Percentiles rank a stretch among this genome's conserved stretches.
These are phyloP conservation scores for Poecilia latipinna DNA, from an alignment of 2,113 vertebrate genomes.

Conservation along the genomic window DNA sequence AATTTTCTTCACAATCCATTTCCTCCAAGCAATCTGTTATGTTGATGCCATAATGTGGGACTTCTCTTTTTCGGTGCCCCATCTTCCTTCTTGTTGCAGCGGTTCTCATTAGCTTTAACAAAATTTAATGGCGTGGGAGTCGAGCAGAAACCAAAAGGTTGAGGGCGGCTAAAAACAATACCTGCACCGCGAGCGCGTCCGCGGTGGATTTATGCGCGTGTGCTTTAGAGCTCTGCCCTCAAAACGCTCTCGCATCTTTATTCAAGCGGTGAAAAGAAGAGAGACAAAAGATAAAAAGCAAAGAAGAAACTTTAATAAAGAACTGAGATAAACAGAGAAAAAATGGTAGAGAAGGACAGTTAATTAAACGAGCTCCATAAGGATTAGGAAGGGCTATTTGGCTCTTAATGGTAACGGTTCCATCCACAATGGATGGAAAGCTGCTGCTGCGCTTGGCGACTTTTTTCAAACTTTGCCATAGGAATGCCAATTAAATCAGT, in stretches of 20 bases:
- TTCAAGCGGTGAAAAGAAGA: slow-evolving; percentile 1
- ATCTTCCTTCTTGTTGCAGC: background rate
- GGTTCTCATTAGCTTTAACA: slow-evolving; percentile 34
- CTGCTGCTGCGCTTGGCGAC: slow-evolving; percentile 38
- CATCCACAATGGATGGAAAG: slow-evolving; percentile 71
- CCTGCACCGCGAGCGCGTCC: slow-evolving; percentile 1
- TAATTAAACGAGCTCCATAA: slow-evolving; percentile 79
- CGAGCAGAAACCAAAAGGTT: slow-evolving; percentile 8
- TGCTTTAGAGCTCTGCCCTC: background rate
- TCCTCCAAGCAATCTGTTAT: slow-evolving; percentile 27
- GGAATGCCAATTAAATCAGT: slow-evolving; percentile 70
- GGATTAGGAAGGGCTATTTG: slow-evolving; percentile 76
- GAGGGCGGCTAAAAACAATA: slow-evolving; percentile 30
- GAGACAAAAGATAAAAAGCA: slow-evolving; percentile 17
- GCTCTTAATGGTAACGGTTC: slow-evolving; percentile 65
- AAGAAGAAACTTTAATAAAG: slow-evolving; percentile 6
- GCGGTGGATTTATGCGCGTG: slow-evolving; percentile 6
- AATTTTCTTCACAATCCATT: slow-evolving; percentile 12
- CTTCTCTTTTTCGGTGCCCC: slow-evolving; percentile 4
- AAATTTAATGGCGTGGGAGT: slow-evolving; percentile 27
- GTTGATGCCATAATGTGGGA: slow-evolving; percentile 21
- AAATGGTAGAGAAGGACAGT: slow-evolving; percentile 44
- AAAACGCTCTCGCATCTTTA: background rate
- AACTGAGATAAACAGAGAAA: slow-evolving; percentile 6
- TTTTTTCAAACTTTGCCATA: slow-evolving; percentile 62